phyloP scores from a whole-genome alignment of 2,888 invertebrate genomes.

The Papilio demoleus region DNA sequence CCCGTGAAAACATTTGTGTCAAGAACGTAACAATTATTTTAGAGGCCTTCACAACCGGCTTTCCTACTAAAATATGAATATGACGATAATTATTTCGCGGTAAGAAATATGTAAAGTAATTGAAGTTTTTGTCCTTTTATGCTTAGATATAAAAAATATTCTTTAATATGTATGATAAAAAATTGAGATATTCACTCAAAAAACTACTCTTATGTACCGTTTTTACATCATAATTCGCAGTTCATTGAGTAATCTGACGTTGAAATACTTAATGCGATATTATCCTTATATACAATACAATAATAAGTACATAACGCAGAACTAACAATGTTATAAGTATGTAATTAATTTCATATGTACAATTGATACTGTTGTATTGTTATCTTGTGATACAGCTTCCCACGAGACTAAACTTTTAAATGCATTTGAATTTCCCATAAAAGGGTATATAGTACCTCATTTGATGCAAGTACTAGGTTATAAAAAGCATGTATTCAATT shows the following conservation, averaged over 20 bases:
- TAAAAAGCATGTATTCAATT: too few species aligned
- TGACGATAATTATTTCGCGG: neutral
- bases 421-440: neutral
- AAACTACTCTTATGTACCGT: too few species aligned
- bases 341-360: neutral
- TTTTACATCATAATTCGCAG: too few species aligned
- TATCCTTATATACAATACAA: too few species aligned
- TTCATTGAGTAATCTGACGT: too few species aligned
- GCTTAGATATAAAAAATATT: neutral
- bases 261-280: too few species aligned
- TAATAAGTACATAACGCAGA: too few species aligned
- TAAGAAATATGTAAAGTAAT: conserved; percentile 2
- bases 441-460: neutral
- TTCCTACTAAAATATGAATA: neutral
- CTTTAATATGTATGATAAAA: too few species aligned
- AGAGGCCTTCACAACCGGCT: conserved; percentile 13
- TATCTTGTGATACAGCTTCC: neutral
- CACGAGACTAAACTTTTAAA: neutral
- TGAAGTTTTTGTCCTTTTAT: neutral
- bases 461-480: too few species aligned
- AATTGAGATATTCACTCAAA: neutral
- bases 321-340: too few species aligned
- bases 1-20: conserved; percentile 25
- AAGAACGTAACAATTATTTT: conserved; percentile 25
- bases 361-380: neutral